Evolutionary conservation across 2,888 invertebrate genomes (phyloP), one percentile per base, ranked within the genome.

Genomic region (Cremastobaeus sp.): DNA sequence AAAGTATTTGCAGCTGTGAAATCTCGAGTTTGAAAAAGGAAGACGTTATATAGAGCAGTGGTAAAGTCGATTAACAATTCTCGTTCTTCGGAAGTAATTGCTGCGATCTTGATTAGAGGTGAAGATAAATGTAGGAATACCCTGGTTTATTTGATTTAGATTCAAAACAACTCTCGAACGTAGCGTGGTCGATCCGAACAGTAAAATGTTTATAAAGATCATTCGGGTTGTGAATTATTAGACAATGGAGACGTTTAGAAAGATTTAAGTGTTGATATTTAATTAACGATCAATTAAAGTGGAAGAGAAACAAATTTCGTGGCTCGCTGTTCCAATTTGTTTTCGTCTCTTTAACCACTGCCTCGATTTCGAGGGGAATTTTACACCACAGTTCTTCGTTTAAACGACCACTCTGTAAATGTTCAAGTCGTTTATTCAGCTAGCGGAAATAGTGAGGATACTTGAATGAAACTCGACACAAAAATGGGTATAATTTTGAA

Each of bases 241-340:
- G n/a, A n/a, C n/a, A n/a, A n/a, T n/a, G n/a, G n/a, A n/a, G n/a
- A n/a, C n/a, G n/a, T n/a, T n/a, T n/a, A n/a, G n/a, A n/a, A n/a
- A n/a, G n/a, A n/a, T n/a, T n/a, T n/a, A n/a, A n/a, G n/a, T n/a
- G n/a, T n/a, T n/a, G n/a, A n/a, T n/a, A n/a, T n/a, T n/a, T n/a
- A n/a, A n/a, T n/a, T 69, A 76, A 79, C 74, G 75, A 78, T 76
- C 71, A 55, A 21, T 20, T 54, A 45, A 45, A 45, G 43, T 43
- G 15, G 28, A 45, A 47, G 20, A 47, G 65, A 41, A 48, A 34
- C 60, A 55, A 52, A 59, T 60, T 59, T 37, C 39, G 39, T 34
- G 41, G 15, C 25, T 43, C 43, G 59, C 59, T 43, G 43, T 59
- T 68, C 30, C 25, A 43, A 43, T 52, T 52, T 52, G 64, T 52